Percentiles rank a stretch among this genome's conserved stretches.
These are phyloP conservation scores for Spisula subtruncata DNA, from an alignment of 2,888 invertebrate genomes.

Conservation along the genomic window DNA sequence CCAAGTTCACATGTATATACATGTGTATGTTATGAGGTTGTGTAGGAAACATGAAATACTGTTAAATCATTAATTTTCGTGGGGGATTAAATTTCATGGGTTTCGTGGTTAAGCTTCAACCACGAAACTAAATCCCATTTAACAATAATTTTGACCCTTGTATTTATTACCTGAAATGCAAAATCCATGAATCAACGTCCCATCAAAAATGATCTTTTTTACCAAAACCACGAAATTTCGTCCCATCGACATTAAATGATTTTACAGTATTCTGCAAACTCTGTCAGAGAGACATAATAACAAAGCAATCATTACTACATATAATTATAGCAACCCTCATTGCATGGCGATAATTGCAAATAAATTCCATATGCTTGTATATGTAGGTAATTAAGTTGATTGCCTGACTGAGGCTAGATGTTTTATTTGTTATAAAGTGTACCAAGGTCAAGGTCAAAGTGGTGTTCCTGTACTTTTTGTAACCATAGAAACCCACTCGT, in stretches of 20 bases:
- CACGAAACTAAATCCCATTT: no score
- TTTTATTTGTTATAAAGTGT: conserved; percentile 8
- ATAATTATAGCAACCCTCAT: background rate
- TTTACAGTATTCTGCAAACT: background rate
- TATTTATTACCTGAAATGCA: no score
- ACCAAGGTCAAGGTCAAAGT: background rate
- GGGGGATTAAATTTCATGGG: no score
- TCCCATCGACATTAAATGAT: no score
- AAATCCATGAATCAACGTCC: no score
- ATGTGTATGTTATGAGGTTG: background rate
- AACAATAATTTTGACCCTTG: no score
- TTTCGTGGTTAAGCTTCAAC: no score
- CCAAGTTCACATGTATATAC: conserved; percentile 18
- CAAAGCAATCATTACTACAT: background rate
- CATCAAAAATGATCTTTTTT: no score
- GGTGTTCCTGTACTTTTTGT: background rate
- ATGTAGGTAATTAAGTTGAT: conserved; percentile 18
- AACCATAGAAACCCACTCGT: background rate
- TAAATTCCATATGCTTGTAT: conserved; percentile 21
- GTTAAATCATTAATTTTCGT: no score
- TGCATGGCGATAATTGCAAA: conserved; percentile 16
- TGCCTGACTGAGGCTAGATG: background rate
- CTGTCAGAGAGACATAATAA: background rate
- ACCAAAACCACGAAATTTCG: no score
- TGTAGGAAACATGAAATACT: conserved; percentile 10